These are phyloP conservation scores for Zosterops lateralis DNA, from an alignment of 2,113 vertebrate species.

Conservation along the genomic window DNA sequence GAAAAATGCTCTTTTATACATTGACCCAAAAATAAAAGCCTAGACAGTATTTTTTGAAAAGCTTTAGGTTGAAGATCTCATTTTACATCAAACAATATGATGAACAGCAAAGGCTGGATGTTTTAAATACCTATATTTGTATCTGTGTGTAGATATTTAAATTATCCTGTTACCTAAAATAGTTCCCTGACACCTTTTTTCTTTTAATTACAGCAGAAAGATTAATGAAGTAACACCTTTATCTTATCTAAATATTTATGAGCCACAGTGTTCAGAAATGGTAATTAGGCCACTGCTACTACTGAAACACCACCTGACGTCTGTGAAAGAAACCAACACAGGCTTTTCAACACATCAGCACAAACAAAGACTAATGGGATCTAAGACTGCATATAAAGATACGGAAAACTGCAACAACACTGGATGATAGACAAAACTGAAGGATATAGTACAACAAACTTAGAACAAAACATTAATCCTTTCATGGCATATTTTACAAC, in stretches of 20 bases:
- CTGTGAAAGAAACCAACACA: not conserved
- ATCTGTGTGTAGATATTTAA: not conserved
- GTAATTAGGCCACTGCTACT: not conserved
- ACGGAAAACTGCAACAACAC: not conserved
- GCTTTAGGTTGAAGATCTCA: not conserved
- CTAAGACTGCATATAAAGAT: not conserved
- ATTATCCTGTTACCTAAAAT: not conserved
- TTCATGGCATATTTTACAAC: not conserved
- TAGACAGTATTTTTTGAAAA: not conserved
- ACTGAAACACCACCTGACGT: not conserved
- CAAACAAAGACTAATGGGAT: not conserved
- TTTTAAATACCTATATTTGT: not conserved
- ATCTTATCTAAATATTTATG: not conserved
- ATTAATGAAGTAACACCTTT: not conserved
- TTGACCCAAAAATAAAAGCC: not conserved
- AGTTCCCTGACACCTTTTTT: not conserved
- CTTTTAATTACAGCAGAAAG: not conserved
- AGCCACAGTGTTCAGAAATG: not conserved
- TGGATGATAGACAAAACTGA: not conserved
- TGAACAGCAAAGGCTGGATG: not conserved
- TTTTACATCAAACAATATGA: not conserved
- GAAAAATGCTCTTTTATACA: not conserved
- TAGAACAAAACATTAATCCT: not conserved
- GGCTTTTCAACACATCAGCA: not conserved
- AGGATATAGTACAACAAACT: not conserved